phyloP scores from a whole-genome alignment of 2,888 invertebrate species.

The Parnassius smintheus region DNA sequence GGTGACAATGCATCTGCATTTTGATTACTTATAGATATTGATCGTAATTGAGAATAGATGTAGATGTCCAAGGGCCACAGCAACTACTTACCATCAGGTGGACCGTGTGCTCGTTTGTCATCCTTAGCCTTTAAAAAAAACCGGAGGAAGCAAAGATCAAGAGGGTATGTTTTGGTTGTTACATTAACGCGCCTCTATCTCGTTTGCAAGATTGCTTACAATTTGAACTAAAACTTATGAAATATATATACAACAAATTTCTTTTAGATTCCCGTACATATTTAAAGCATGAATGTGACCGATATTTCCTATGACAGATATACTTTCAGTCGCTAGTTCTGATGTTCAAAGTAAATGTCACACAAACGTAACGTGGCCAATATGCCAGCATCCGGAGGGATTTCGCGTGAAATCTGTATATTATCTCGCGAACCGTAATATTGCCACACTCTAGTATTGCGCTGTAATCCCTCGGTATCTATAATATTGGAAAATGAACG shows the following conservation, averaged over 20 bases:
- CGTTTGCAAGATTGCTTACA: constrained; percentile 1
- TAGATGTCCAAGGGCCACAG: too few species aligned
- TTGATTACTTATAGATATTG: too few species aligned
- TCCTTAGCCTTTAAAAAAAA: not conserved
- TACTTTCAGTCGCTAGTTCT: too few species aligned
- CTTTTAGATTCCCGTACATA: too few species aligned
- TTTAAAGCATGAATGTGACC: too few species aligned
- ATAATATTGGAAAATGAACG: not conserved
- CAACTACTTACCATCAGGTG: too few species aligned
- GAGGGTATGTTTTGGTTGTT: constrained; percentile 9
- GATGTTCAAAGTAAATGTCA: not conserved
- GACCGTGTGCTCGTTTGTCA: too few species aligned
- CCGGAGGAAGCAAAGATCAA: not conserved
- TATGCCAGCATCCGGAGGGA: not conserved
- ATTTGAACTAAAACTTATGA: too few species aligned
- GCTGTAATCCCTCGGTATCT: not conserved
- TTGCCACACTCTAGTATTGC: constrained; percentile 1
- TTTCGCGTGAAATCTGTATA: not conserved
- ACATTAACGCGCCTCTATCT: not conserved
- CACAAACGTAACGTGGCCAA: not conserved
- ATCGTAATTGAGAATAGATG: too few species aligned
- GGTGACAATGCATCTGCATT: too few species aligned
- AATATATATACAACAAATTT: too few species aligned
- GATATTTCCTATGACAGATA: too few species aligned
- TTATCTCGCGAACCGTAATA: constrained; percentile 1